Percentiles rank a stretch among this genome's conserved stretches.
Conservation (phyloP, 2,113 vertebrate species). For the Eurypyga helias region DNA sequence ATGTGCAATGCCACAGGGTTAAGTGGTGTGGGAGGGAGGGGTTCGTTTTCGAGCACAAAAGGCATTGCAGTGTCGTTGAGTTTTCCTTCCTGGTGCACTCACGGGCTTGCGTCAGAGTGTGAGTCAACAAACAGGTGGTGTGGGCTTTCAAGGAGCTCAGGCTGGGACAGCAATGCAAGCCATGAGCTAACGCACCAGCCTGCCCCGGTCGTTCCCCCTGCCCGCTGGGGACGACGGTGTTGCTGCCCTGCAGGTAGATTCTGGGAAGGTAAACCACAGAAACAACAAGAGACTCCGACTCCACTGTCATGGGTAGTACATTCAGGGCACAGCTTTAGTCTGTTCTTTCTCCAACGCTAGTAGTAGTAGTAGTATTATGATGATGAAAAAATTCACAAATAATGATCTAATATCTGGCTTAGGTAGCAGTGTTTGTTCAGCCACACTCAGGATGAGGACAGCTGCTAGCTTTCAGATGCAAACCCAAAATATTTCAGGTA, state of each 20-base stretch:
- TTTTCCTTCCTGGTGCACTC: neutral
- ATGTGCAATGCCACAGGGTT: neutral
- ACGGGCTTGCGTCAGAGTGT: neutral
- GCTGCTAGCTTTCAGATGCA: neutral
- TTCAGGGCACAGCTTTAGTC: neutral
- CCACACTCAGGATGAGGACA: neutral
- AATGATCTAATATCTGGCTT: neutral
- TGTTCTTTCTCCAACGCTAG: neutral
- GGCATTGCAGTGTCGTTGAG: neutral
- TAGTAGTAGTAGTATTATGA: neutral
- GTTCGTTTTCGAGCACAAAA: neutral
- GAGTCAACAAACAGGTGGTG: neutral
- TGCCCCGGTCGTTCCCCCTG: neutral
- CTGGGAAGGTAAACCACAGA: neutral
- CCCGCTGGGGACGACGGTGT: neutral
- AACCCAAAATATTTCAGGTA: neutral
- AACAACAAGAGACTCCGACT: neutral
- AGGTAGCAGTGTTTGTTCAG: neutral
- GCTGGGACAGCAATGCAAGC: neutral
- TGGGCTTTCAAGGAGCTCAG: neutral
- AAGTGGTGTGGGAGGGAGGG: neutral
- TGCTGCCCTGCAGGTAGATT: neutral
- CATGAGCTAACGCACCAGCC: accelerated
- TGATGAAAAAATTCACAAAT: neutral
- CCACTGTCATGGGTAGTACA: neutral